phyloP scores from a whole-genome alignment of 2,113 vertebrate genomes.

The Siniperca chuatsi region DNA sequence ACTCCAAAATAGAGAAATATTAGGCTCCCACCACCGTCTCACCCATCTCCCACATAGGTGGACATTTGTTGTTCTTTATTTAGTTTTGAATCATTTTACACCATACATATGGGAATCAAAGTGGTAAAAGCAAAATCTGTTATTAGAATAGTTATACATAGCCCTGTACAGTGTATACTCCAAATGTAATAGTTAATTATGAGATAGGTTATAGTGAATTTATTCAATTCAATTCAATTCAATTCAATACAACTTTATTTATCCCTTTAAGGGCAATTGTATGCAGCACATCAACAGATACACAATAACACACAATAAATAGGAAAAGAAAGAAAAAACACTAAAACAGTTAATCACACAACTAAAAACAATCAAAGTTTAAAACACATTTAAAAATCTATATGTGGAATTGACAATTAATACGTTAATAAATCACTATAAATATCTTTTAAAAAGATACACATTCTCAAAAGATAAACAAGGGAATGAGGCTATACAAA shows the following conservation, averaged over 20 bases:
- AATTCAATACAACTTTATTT: background rate
- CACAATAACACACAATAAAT: background rate
- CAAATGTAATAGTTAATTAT: background rate
- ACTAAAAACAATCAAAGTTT: background rate
- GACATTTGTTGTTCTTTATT: background rate
- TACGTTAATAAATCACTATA: background rate
- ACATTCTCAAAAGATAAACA: background rate
- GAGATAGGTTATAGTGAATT: background rate
- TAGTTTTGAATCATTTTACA: background rate
- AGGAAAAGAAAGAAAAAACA: background rate
- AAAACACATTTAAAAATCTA: background rate
- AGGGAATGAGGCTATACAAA: background rate
- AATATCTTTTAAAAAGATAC: background rate
- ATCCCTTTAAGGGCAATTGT: background rate
- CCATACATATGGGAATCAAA: background rate
- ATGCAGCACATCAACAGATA: background rate
- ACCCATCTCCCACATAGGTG: background rate
- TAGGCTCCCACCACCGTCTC: background rate
- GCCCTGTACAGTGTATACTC: background rate
- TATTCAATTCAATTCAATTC: background rate
- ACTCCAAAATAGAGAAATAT: constrained; percentile 26
- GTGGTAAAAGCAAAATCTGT: background rate
- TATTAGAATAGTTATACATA: background rate
- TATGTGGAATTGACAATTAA: background rate
- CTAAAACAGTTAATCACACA: background rate